Conservation (phyloP, 2,113 vertebrate genomes). For the Typhlomys cinereus region DNA sequence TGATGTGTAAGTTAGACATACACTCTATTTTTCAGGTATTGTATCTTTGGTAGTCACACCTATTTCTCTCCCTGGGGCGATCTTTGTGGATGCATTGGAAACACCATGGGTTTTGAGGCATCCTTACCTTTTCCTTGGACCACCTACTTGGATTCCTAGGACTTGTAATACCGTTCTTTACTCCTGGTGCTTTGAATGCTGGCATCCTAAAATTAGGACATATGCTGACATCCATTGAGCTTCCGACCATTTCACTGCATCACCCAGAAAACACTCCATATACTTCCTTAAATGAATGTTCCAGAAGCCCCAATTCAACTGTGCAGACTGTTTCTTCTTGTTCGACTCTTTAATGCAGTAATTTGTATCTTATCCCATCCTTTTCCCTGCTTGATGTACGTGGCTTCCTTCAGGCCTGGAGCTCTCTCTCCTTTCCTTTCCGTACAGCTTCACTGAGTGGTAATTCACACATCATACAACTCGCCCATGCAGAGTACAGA, state of each 20-base stretch:
- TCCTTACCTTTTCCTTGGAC: neutral
- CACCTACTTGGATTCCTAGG: neutral
- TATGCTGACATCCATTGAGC: no score
- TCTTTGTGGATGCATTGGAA: neutral
- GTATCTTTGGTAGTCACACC: neutral
- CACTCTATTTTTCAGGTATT: neutral
- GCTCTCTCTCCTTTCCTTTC: neutral
- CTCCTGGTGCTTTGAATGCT: neutral
- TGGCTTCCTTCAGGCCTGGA: neutral
- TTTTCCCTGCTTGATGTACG: neutral
- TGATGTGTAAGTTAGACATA: neutral
- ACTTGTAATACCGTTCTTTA: neutral
- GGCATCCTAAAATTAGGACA: neutral
- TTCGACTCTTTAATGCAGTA: neutral
- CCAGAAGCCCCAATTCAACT: neutral
- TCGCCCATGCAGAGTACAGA: neutral
- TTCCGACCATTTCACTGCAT: no score
- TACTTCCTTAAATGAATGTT: neutral
- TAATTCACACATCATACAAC: neutral
- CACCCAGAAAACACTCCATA: neutral
- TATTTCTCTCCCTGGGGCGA: neutral
- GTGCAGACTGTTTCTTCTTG: neutral
- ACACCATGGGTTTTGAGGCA: accelerated
- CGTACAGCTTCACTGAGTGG: neutral
- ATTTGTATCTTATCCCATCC: neutral